Conservation (phyloP, 2,113 vertebrate genomes). For the Capra hircus region DNA sequence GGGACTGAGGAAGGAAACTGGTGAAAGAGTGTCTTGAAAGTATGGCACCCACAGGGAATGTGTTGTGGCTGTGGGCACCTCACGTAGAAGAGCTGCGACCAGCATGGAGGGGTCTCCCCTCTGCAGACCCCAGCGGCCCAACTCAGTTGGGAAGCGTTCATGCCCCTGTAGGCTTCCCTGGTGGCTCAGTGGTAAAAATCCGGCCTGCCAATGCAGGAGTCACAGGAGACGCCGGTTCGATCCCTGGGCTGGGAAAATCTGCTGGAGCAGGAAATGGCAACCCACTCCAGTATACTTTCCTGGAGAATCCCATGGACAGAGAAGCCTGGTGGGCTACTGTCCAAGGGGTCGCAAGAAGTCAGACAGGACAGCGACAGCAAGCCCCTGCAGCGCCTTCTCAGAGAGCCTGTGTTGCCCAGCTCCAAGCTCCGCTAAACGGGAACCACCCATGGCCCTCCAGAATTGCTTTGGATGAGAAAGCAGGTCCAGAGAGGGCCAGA, state of each 20-base stretch:
- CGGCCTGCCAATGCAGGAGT: background rate
- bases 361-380: background rate
- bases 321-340: background rate
- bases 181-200: background rate
- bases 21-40: background rate
- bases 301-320: background rate
- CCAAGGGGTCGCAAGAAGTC: fast-evolving
- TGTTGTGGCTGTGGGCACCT: background rate
- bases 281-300: background rate
- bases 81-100: fast-evolving
- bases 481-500: background rate
- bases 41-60: background rate
- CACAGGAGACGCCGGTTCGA: fast-evolving
- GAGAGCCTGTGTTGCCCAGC: background rate
- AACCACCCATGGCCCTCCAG: background rate
- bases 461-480: background rate
- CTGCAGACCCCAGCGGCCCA: background rate
- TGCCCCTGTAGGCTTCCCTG: background rate
- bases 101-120: background rate
- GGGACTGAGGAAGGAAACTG: background rate
- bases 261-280: background rate
- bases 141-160: background rate
- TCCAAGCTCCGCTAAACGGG: too few relatives aligned
- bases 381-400: background rate
- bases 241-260: background rate